Conservation (phyloP, 2,888 invertebrate genomes). For the Acanthosepion esculentum region DNA sequence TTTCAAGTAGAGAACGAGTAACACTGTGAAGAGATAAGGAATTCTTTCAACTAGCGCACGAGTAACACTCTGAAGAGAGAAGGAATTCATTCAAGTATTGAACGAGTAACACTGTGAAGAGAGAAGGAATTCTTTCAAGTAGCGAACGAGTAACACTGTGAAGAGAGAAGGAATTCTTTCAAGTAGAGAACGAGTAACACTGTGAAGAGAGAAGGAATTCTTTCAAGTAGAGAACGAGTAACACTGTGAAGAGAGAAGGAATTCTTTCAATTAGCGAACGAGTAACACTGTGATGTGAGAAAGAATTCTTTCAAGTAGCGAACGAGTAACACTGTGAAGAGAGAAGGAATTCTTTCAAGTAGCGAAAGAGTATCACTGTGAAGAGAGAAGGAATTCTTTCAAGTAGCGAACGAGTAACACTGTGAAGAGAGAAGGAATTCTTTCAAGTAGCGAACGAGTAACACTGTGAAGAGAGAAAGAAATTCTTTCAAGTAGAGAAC, state of each 20-base stretch:
- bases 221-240: too few relatives aligned
- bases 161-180: slow-evolving; percentile 41
- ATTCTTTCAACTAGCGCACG: too few relatives aligned
- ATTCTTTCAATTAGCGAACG: background rate
- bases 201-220: too few relatives aligned
- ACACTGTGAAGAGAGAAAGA: too few relatives aligned
- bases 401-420: too few relatives aligned
- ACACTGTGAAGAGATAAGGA: too few relatives aligned
- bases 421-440: slow-evolving; percentile 55
- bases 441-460: background rate
- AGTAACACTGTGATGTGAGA: background rate
- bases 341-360: slow-evolving; percentile 10
- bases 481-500: too few relatives aligned
- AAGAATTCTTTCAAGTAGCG: too few relatives aligned
- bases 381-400: too few relatives aligned
- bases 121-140: too few relatives aligned
- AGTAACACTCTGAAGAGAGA: slow-evolving; percentile 50
- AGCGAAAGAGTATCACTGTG: background rate
- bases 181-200: background rate
- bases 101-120: background rate
- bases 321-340: too few relatives aligned
- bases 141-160: too few relatives aligned
- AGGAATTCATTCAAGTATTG: background rate
- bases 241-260: slow-evolving; percentile 61
- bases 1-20: background rate